A percentile compares a stretch with the other conserved stretches of the same genome.
These are phyloP conservation scores for Clarias pachynema DNA, from an alignment of 2,797 vertebrate species.

Conservation along the genomic window DNA sequence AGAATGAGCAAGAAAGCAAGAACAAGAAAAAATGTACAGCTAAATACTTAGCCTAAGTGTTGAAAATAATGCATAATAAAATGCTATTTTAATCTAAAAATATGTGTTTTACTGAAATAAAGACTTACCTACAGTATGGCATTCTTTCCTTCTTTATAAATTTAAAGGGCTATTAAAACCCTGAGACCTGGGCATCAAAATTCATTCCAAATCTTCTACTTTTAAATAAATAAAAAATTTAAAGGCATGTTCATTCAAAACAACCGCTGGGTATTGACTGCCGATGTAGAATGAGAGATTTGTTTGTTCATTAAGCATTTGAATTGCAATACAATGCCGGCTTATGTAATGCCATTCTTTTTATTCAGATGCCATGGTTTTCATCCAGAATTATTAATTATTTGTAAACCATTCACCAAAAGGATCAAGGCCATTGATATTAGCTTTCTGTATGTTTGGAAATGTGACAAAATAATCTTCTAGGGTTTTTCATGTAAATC, in stretches of 20 bases:
- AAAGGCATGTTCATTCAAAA: not conserved
- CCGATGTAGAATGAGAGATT: conserved; percentile 9
- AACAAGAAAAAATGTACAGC: no score
- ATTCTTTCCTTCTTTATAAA: no score
- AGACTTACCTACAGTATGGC: not conserved
- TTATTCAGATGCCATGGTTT: not conserved
- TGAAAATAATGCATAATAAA: not conserved
- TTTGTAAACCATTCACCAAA: not conserved
- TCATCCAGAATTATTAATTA: not conserved
- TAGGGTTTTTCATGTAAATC: conserved; percentile 39
- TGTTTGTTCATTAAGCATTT: conserved; percentile 17
- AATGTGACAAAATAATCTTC: conserved; percentile 7
- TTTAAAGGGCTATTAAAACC: not conserved
- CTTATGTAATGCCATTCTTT: not conserved
- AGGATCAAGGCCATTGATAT: conserved; percentile 1
- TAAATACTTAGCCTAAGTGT: not conserved
- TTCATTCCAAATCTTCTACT: not conserved
- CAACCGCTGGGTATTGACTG: not conserved
- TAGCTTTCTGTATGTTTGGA: conserved; percentile 6
- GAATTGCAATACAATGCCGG: not conserved
- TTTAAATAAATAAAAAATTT: not conserved
- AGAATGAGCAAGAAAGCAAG: no score
- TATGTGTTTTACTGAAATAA: not conserved
- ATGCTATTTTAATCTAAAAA: not conserved
- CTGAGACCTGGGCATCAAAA: not conserved